Evolutionary conservation across 2,888 invertebrate genomes (phyloP).

Genomic region (Heteromurus nitidus): DNA sequence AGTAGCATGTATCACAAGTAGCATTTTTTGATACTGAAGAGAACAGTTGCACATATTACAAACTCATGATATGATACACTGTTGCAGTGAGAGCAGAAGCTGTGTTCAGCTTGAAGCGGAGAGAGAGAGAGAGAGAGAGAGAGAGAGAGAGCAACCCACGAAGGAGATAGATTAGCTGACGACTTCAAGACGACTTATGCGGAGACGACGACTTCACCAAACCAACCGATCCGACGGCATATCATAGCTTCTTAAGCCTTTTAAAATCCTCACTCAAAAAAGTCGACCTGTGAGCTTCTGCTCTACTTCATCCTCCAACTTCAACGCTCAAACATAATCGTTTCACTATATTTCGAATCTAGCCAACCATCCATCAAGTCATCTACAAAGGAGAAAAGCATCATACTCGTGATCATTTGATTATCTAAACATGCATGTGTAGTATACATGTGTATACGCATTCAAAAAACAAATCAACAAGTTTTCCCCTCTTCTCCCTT

Average conservation of each 20-base stretch:
- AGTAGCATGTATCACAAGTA: conserved; percentile 30
- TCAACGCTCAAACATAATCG: not conserved
- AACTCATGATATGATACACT: too few relatives aligned
- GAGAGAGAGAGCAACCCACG: conserved; percentile 32
- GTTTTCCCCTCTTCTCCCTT: conserved; percentile 41
- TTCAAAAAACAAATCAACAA: conserved; percentile 45
- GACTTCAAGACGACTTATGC: conserved; percentile 53
- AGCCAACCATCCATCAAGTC: conserved; percentile 45
- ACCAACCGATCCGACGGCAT: conserved; percentile 44
- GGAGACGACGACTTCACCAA: conserved; percentile 29
- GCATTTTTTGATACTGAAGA: conserved; percentile 33
- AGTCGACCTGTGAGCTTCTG: conserved; percentile 45
- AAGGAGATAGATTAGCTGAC: conserved; percentile 56
- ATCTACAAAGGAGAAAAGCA: not conserved
- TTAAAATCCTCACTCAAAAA: conserved; percentile 14
- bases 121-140: too few relatives aligned
- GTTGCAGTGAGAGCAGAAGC: not conserved
- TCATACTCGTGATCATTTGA: not conserved
- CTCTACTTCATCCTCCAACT: conserved; percentile 24
- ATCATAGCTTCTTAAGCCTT: too few relatives aligned
- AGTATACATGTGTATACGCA: not conserved
- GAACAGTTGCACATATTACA: not conserved
- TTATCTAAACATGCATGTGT: not conserved
- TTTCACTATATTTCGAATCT: conserved; percentile 6
- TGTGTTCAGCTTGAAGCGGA: conserved; percentile 12